Evolutionary conservation across 1,140 invertebrate species (phyloP).

Genomic region (Drosophila chauvacae): DNA sequence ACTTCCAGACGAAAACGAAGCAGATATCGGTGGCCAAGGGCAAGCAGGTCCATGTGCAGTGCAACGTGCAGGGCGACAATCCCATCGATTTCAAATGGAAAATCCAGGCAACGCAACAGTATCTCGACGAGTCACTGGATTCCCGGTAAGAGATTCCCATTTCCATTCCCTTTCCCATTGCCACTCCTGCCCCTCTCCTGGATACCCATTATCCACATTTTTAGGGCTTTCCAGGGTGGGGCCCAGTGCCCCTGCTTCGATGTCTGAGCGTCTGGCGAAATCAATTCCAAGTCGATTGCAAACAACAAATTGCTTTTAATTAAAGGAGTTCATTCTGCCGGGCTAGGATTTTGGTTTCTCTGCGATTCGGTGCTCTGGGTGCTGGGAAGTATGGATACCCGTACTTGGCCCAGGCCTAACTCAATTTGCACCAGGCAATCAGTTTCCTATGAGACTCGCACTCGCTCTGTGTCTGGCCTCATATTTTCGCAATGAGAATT

Average conservation of each 20-base stretch:
- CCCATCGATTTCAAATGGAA: slow-evolving; percentile 95
- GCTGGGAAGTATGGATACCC: slow-evolving; percentile 8
- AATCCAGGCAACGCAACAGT: slow-evolving; percentile 86
- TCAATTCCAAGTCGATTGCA: slow-evolving; percentile 79
- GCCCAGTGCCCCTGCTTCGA: neutral
- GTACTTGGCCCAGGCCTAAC: slow-evolving; percentile 29
- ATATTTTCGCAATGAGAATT: slow-evolving; percentile 40
- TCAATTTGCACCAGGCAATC: slow-evolving; percentile 56
- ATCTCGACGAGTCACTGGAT: slow-evolving; percentile 89
- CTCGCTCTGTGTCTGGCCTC: slow-evolving; percentile 20
- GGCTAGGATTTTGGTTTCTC: slow-evolving; percentile 23
- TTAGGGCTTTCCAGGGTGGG: neutral
- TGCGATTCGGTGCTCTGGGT: neutral
- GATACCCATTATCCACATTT: slow-evolving; percentile 9
- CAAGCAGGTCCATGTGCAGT: slow-evolving; percentile 92
- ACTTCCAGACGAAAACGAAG: slow-evolving; percentile 92
- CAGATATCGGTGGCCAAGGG: slow-evolving; percentile 90
- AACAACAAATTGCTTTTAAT: slow-evolving; percentile 80
- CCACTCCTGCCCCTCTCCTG: too few species aligned
- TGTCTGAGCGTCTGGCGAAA: slow-evolving; percentile 54
- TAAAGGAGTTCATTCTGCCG: slow-evolving; percentile 71
- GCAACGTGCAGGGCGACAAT: slow-evolving; percentile 94
- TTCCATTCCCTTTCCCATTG: neutral
- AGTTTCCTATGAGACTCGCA: slow-evolving; percentile 11
- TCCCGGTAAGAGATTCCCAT: slow-evolving; percentile 85